Base-by-base conservation (phyloP, 2,797 vertebrate genomes). In the Apogon talboti region DNA sequence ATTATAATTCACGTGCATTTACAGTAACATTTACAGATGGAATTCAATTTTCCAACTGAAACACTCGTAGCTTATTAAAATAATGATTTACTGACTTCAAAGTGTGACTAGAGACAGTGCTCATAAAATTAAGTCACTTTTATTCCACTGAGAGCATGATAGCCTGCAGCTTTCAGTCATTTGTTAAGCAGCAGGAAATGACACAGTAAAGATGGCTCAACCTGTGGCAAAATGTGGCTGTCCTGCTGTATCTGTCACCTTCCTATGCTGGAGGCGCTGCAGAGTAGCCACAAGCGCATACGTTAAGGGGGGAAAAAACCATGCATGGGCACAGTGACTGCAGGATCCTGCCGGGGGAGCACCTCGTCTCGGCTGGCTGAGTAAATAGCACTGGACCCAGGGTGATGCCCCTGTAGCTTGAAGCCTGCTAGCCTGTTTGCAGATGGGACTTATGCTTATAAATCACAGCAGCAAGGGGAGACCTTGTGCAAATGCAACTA, bases 331-430 rank as follows among this genome's bases (percentile, higher is more conserved):
- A 64, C 71, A 24, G 71, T 50, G 78, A 68, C 87, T 57, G 72
- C 81, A 67, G 86, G 74, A 64, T 69, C 48, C 74, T 82, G 81
- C 81, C 73, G 7, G 67, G 86, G 84, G 81, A 83, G 70, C 48
- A 18, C 44, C 70, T 76, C 56, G 81, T 85, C 78, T 81, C 65
- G 71, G 83, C 87, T 87, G 81, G 77, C 79, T 88, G 87, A 90
- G 87, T 88, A 91, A 92, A 93, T 89, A 91, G 89, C 84, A 78
- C 74, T 83, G 80, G 85, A 89, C 88, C 87, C 70, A 35, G 87
- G 84, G 86, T 88, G 81, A 69, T 85, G 82, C 86, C 88, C 90
- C 90, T 21, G 47, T 61, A 78, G 86, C 73, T 86, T 68, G 19
- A 74, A 76, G 84, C 84, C 84, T 86, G 77, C 79, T 48, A 72